These are phyloP conservation scores for Silurus glanis DNA, from an alignment of 2,113 vertebrate genomes.

Conservation along the genomic window DNA sequence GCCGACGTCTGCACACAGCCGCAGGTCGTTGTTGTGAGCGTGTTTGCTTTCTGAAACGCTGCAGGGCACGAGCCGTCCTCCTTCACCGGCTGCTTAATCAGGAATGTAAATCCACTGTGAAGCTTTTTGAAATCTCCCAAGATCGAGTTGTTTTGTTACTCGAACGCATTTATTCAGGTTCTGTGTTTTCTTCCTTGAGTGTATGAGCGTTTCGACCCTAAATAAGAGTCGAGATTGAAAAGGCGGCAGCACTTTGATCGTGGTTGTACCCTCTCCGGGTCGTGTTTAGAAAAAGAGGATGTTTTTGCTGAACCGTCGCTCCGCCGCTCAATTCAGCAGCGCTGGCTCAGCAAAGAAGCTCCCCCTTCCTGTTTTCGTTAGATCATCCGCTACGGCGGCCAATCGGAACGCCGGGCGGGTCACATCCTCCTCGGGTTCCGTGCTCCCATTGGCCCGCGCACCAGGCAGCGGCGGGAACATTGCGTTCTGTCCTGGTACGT, in stretches of 20 bases:
- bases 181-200: background rate
- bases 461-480: slow-evolving; percentile 67
- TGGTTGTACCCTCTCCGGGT: background rate
- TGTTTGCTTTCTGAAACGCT: background rate
- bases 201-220: background rate
- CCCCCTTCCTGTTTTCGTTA: slow-evolving; percentile 62
- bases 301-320: slow-evolving; percentile 19
- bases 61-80: background rate
- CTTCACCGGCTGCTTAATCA: background rate
- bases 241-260: background rate
- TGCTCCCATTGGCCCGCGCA: slow-evolving; percentile 55
- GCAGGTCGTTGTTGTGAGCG: background rate
- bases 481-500: slow-evolving; percentile 71
- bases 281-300: background rate
- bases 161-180: background rate
- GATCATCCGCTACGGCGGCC: slow-evolving; percentile 53
- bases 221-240: background rate
- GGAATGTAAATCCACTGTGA: background rate
- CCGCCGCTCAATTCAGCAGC: slow-evolving; percentile 26
- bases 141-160: background rate
- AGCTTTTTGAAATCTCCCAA: background rate
- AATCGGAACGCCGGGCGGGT: slow-evolving; percentile 55
- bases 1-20: background rate
- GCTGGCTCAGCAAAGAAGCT: slow-evolving; percentile 49
- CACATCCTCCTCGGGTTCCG: slow-evolving; percentile 59